These are phyloP conservation scores for Drosophila auraria DNA, from an alignment of 1,140 invertebrate genomes.

Conservation along the genomic window DNA sequence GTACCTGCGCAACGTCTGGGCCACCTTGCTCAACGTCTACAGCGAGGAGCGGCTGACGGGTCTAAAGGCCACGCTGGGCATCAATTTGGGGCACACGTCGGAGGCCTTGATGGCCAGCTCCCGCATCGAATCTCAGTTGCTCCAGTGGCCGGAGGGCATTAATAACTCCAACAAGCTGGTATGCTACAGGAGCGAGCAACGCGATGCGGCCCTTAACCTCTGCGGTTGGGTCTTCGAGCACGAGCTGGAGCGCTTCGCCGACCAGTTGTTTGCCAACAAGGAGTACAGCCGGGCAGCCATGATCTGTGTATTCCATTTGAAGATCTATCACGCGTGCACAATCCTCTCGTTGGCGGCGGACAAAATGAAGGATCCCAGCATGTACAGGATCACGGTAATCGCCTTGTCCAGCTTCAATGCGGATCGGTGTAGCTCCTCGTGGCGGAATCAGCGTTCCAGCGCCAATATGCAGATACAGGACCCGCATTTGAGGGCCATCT, in stretches of 20 bases:
- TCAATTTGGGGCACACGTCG: slow-evolving; percentile 86
- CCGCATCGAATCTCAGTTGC: slow-evolving; percentile 71
- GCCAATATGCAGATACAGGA: slow-evolving; percentile 91
- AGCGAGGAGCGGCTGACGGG: slow-evolving; percentile 70
- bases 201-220: slow-evolving; percentile 92
- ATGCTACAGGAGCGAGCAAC: slow-evolving; percentile 88
- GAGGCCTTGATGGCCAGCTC: slow-evolving; percentile 75
- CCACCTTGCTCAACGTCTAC: slow-evolving; percentile 68
- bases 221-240: slow-evolving; percentile 94
- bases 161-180: slow-evolving; percentile 78
- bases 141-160: slow-evolving; percentile 82
- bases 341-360: slow-evolving; percentile 91
- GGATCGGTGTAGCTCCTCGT: slow-evolving; percentile 91
- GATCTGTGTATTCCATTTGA: slow-evolving; percentile 95
- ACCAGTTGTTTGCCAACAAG: slow-evolving; percentile 71
- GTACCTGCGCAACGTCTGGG: slow-evolving; percentile 75
- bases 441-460: slow-evolving; percentile 91
- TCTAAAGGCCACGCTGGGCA: slow-evolving; percentile 86
- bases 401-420: slow-evolving; percentile 95
- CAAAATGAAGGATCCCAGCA: slow-evolving; percentile 77
- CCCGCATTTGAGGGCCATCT: slow-evolving; percentile 96
- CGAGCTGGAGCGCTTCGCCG: slow-evolving; percentile 77
- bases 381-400: slow-evolving; percentile 92
- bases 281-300: slow-evolving; percentile 94
- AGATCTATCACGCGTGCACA: slow-evolving; percentile 93